Conservation (phyloP, 2,888 invertebrate species). For the Aricia artaxerxes region DNA sequence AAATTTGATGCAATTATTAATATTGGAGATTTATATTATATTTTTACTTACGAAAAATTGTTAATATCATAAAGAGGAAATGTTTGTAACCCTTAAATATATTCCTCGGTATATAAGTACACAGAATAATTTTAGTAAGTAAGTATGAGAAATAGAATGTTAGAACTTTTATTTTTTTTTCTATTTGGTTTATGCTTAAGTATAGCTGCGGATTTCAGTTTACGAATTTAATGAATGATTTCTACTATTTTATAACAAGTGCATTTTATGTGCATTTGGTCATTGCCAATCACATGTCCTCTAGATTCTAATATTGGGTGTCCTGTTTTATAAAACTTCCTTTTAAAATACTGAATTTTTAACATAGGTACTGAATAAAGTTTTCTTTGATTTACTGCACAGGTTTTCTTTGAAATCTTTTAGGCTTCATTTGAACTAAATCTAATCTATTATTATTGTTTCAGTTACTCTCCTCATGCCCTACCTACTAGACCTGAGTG, state of each 20-base stretch:
- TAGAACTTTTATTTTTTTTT: background rate
- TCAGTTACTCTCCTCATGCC: slow-evolving; percentile 18
- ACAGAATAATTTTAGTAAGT: slow-evolving; percentile 9
- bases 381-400: slow-evolving; percentile 18
- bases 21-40: slow-evolving; percentile 1
- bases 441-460: slow-evolving; percentile 26
- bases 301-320: slow-evolving; percentile 1
- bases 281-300: background rate
- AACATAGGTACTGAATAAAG: background rate
- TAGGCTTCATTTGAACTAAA: slow-evolving; percentile 15
- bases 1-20: background rate
- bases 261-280: background rate
- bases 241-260: background rate
- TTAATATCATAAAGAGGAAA: slow-evolving; percentile 10
- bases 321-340: slow-evolving; percentile 1
- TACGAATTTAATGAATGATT: slow-evolving; percentile 1
- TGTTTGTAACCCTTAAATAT: slow-evolving; percentile 15
- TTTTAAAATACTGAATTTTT: background rate
- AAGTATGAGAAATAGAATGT: slow-evolving; percentile 15
- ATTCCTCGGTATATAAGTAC: slow-evolving; percentile 9
- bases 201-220: background rate
- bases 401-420: slow-evolving; percentile 20
- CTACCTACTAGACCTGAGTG: slow-evolving; percentile 11
- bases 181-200: background rate
- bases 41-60: slow-evolving; percentile 2